phyloP scores from a whole-genome alignment of 1,140 invertebrate species.

The Papilio polyxenes region DNA sequence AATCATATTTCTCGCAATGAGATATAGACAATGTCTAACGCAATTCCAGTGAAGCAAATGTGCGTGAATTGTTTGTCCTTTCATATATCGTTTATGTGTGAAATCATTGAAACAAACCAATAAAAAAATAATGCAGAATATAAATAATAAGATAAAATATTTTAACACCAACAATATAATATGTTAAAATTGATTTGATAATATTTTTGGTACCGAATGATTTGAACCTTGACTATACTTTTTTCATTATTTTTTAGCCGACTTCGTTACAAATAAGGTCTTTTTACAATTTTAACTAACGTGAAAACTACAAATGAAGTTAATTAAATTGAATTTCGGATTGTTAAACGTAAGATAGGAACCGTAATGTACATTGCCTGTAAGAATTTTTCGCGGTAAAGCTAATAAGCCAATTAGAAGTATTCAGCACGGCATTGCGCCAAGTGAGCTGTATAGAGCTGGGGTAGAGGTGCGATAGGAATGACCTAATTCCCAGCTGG shows the following conservation, averaged over 20 bases:
- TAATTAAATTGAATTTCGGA: conserved; percentile 21
- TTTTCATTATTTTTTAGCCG: too few relatives aligned
- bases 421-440: conserved; percentile 15
- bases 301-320: not conserved
- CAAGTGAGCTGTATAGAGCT: conserved; percentile 43
- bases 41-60: conserved; percentile 15
- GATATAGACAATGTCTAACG: conserved; percentile 16
- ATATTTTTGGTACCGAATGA: too few relatives aligned
- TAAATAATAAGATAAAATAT: too few relatives aligned
- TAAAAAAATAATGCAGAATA: not conserved
- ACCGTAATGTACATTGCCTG: not conserved
- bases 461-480: conserved; percentile 41
- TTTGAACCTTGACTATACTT: too few relatives aligned
- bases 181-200: too few relatives aligned
- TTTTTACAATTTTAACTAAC: not conserved
- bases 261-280: too few relatives aligned
- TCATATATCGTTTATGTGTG: not conserved
- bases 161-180: too few relatives aligned
- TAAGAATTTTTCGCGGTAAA: conserved; percentile 13
- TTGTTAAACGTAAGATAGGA: not conserved
- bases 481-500: conserved; percentile 51
- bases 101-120: not conserved
- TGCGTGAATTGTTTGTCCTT: not conserved
- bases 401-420: conserved; percentile 28
- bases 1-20: conserved; percentile 30